A percentile compares a stretch with the other conserved stretches of the same genome.
phyloP scores from a whole-genome alignment of 1,140 invertebrate species.

The Halictus rubicundus region DNA sequence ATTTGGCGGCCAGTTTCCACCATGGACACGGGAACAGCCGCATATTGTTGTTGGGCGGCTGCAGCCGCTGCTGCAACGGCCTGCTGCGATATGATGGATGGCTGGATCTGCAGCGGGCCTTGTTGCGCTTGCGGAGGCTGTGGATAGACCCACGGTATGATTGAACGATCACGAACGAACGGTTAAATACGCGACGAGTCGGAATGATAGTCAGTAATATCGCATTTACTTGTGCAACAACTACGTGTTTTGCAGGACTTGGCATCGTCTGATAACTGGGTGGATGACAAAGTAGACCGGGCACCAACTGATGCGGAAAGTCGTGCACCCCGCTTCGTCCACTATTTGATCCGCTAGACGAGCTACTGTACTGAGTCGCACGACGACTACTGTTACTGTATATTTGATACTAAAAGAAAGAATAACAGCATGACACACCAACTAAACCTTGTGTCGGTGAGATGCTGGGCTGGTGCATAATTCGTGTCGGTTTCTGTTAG shows the following conservation, averaged over 20 bases:
- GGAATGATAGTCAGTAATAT: slow-evolving; percentile 8
- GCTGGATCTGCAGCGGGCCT: slow-evolving; percentile 84
- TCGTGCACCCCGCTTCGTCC: slow-evolving; percentile 80
- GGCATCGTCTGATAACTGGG: slow-evolving; percentile 92
- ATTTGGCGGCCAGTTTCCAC: slow-evolving; percentile 89
- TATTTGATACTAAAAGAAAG: slow-evolving; percentile 89
- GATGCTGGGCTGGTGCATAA: no score
- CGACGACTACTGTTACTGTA: slow-evolving; percentile 88
- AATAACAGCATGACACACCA: not conserved
- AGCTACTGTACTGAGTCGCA: slow-evolving; percentile 82
- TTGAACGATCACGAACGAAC: not conserved
- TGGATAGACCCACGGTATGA: slow-evolving; percentile 2
- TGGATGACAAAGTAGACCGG: slow-evolving; percentile 93
- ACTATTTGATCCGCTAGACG: slow-evolving; percentile 76
- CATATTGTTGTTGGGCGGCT: slow-evolving; percentile 89
- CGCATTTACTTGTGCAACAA: slow-evolving; percentile 84
- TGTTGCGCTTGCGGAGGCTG: slow-evolving; percentile 78
- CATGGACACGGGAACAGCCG: slow-evolving; percentile 92
- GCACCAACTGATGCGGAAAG: slow-evolving; percentile 93
- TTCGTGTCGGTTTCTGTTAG: no score
- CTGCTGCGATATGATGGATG: slow-evolving; percentile 86
- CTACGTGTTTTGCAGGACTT: slow-evolving; percentile 93
- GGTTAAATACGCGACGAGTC: not conserved
- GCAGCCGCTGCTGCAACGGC: slow-evolving; percentile 82
- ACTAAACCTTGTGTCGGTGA: not conserved